Evolutionary conservation across 2,113 vertebrate genomes (phyloP).

Genomic region (Pelusios castaneus): DNA sequence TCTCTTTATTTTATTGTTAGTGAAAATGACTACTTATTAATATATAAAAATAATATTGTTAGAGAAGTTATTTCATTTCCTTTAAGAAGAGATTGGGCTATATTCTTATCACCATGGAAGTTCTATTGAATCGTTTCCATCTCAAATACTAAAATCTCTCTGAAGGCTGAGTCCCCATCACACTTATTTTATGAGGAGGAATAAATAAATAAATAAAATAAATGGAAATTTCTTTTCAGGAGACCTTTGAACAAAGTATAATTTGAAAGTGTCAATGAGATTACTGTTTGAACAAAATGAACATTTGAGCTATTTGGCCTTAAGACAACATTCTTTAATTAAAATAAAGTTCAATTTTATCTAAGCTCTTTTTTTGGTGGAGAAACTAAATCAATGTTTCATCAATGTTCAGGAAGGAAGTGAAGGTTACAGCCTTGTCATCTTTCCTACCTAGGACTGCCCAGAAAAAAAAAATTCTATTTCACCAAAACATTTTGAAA

Average conservation of each 20-base stretch:
- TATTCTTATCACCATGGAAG: constrained; percentile 51
- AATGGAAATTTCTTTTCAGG: constrained; percentile 36
- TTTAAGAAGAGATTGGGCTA: constrained; percentile 30
- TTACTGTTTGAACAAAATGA: constrained; percentile 63
- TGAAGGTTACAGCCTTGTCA: neutral
- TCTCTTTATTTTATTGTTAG: constrained; percentile 58
- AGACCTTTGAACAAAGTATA: constrained; percentile 73
- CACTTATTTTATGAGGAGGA: constrained; percentile 64
- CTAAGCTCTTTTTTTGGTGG: constrained; percentile 29
- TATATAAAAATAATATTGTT: constrained; percentile 46
- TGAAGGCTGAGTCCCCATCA: constrained; percentile 56
- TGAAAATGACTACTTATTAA: constrained; percentile 67
- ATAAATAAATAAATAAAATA: neutral
- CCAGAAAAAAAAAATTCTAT: neutral
- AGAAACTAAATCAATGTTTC: constrained; percentile 55
- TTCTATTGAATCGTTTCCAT: constrained; percentile 62
- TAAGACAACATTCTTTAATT: constrained; percentile 62
- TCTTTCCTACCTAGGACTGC: neutral
- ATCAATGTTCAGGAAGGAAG: constrained; percentile 25
- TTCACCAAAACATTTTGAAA: neutral
- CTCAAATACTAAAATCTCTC: constrained; percentile 57
- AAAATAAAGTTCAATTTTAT: constrained; percentile 64
- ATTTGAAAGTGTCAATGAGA: constrained; percentile 65
- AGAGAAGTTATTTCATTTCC: constrained; percentile 49
- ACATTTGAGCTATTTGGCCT: constrained; percentile 57